Conservation (phyloP, 2,797 vertebrate genomes). For the Enteromius thamalakanensis region DNA sequence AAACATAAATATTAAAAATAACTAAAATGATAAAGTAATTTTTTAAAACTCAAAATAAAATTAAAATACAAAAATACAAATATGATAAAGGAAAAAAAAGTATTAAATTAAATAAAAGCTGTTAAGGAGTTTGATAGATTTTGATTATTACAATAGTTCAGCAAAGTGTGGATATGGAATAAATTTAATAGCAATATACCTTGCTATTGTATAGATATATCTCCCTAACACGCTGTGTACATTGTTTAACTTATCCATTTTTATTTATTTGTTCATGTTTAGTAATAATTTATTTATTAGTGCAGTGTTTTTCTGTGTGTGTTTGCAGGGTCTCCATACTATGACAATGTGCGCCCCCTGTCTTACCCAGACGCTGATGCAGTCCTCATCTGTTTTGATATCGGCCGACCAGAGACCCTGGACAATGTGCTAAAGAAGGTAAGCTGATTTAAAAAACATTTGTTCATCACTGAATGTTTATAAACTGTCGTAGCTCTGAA, state of each 20-base stretch:
- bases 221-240: background rate
- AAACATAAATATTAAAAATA: background rate
- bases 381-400: slow-evolving; percentile 90
- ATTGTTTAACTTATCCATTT: background rate
- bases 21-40: background rate
- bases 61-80: background rate
- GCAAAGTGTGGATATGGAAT: background rate
- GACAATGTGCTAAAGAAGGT: slow-evolving; percentile 90
- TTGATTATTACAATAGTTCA: background rate
- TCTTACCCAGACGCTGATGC: slow-evolving; percentile 89
- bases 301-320: background rate
- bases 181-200: background rate
- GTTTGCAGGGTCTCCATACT: slow-evolving; percentile 85
- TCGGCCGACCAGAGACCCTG: slow-evolving; percentile 89
- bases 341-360: slow-evolving; percentile 89
- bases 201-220: background rate
- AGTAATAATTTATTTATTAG: background rate
- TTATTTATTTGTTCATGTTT: background rate
- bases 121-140: background rate
- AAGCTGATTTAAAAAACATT: slow-evolving; percentile 58
- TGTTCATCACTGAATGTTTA: background rate
- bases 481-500: slow-evolving; percentile 8
- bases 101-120: background rate
- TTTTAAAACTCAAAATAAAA: background rate
- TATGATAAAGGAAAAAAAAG: background rate